These are phyloP conservation scores for Pheosia gnoma DNA, from an alignment of 2,888 invertebrate species.

Conservation along the genomic window DNA sequence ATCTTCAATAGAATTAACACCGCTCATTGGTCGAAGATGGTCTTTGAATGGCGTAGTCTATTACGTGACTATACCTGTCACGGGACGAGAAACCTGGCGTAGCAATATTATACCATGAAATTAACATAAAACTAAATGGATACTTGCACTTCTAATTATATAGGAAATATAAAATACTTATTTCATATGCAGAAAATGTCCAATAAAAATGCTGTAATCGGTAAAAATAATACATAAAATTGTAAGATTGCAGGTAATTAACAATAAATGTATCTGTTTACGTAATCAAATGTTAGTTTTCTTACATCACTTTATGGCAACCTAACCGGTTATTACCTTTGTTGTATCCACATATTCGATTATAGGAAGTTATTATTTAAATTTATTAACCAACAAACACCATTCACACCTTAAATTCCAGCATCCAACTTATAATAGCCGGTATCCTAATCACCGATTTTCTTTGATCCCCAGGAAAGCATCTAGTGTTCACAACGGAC, in stretches of 20 bases:
- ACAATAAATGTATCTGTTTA: neutral
- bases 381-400: no score
- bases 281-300: neutral
- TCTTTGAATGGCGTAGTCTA: no score
- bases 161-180: neutral
- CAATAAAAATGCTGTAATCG: slow-evolving; percentile 1
- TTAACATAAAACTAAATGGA: no score
- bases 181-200: neutral
- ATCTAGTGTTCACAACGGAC: slow-evolving; percentile 89
- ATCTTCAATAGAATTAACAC: no score
- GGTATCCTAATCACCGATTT: neutral
- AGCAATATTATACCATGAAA: no score
- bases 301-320: neutral
- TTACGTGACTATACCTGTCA: no score
- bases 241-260: neutral
- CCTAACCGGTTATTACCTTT: neutral
- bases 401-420: no score
- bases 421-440: neutral
- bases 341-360: neutral
- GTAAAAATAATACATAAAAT: neutral
- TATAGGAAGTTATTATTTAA: no score
- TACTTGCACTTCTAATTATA: no score
- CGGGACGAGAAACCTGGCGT: no score
- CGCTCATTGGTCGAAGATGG: no score
- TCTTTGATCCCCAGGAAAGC: slow-evolving; percentile 84